Base-by-base conservation (phyloP, 2,113 vertebrate genomes). In the Pseudopipra pipra region DNA sequence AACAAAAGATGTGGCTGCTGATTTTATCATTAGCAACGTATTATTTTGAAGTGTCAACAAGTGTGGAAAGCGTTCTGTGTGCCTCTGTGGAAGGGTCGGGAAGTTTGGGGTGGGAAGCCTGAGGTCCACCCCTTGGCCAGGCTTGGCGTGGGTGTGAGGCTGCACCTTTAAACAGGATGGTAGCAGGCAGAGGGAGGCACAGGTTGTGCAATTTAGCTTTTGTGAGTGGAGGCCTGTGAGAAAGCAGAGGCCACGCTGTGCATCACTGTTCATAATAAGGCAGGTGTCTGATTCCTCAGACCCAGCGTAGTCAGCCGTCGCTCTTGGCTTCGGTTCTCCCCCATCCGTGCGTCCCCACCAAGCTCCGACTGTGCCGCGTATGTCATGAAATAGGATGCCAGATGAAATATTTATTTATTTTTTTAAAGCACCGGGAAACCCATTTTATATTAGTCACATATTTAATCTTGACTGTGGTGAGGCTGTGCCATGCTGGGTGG, bases 1-100 rank as follows among this genome's bases (percentile, higher is more conserved):
- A 91, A 54, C 22, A 19, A 66, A 86, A 85, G 85, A 72, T 23
- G 63, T 1, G 25, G 87, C 90, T 96, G 92, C 90, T 96, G 91
- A 96, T 97, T 96, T 82, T 90, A 63, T 95, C 89, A 22, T 84
- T 75, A 41, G 56, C 88, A 91, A 43, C 13, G 20, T 88, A 65
- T 96, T 97, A 94, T 97, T 97, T 88, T 93, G 91, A 85, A 27
- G 67, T 80, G 94, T 97, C 96, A 87, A 75, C 14, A 56, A 85
- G 85, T 85, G 30, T 72, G 31, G 66, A 28, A 28, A 41, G 65
- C 1, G 4, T 66, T 83, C 12, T 13, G 22, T 14, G 22, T 65
- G 75, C 70, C 56, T 85, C 81, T 1, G 14, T 25, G 66, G 78
- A 51, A 62, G 51, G 37, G 61, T 5, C 84, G 62, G 67, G 51